Evolutionary conservation across 2,888 invertebrate species (phyloP), one percentile per base, ranked within the genome.

Genomic region (Meloe dianella): DNA sequence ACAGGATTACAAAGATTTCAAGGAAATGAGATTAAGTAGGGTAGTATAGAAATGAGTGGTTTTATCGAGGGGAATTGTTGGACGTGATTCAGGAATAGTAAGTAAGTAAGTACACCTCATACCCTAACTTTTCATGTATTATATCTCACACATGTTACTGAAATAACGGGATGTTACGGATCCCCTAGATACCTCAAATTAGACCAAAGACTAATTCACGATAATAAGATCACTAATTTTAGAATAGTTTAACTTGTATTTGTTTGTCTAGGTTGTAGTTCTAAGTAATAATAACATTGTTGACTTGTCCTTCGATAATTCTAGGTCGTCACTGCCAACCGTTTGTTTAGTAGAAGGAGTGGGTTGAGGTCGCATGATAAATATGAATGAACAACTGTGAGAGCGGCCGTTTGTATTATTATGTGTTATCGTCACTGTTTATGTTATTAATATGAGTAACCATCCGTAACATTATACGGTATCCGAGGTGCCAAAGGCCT

Each of bases 311-410:
- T 41, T 41, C 41, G 41, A 47, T 47, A 20, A 47, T 47, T 47
- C 47, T 54, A 54, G 54, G 54, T 54, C 54, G 54, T 10, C 24
- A 54, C 12, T 54, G 24, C 1, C 14, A 24, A 54, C 22, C 54
- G 54, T 12, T 54, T 14, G 24, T 24, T 41, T 54, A 22, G 14
- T 24, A 12, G 24, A 54, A 54, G 24, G 22, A 54, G 54, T 54
- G 24, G 10, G 54, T 54, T 54, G 63, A 62, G 59, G 57, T 51
- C 51, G 60, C 41, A 24, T 71, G 73, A 75, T 77, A 77, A 77
- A 76, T 78, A 77, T 76, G 76, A 78, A 77, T 76, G 74, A 76
- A 72, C 71, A 74, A 74, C 74, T 75, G 73, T 77, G 76, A 74
- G 75, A 75, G 75, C 66, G 71, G 68, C 66, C 68, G 71, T 71